These are phyloP conservation scores for Mastacembelus armatus DNA, from an alignment of 2,797 vertebrate species.

Conservation along the genomic window DNA sequence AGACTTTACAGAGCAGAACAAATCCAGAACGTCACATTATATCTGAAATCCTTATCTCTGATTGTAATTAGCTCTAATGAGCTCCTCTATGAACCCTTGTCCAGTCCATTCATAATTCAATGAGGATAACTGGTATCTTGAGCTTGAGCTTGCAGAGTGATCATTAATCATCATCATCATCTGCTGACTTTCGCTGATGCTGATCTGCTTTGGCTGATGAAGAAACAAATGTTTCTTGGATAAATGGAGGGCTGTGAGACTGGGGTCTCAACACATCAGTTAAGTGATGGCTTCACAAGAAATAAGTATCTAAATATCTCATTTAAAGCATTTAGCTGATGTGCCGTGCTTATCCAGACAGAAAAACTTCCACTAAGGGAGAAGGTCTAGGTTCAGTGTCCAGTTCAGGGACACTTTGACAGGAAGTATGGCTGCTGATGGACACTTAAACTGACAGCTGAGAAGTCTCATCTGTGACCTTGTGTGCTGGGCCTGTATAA, in stretches of 20 bases:
- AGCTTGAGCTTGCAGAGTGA: constrained; percentile 13
- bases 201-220: constrained; percentile 27
- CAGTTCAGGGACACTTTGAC: constrained; percentile 27
- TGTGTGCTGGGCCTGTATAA: background rate
- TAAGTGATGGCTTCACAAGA: constrained; percentile 4
- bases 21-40: background rate
- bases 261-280: background rate
- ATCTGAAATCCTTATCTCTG: constrained; percentile 26
- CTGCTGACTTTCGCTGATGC: constrained; percentile 27
- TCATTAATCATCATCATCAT: constrained; percentile 33
- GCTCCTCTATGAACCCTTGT: constrained; percentile 4
- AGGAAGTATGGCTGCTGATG: background rate
- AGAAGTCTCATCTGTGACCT: too few relatives aligned
- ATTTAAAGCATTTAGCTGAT: constrained; percentile 12
- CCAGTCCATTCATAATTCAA: constrained; percentile 35
- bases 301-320: constrained; percentile 31
- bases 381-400: constrained; percentile 5
- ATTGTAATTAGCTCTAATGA: constrained; percentile 40
- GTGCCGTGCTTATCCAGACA: constrained; percentile 21
- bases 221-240: background rate
- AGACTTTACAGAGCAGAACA: background rate
- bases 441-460: constrained; percentile 9
- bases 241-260: background rate
- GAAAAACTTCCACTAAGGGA: constrained; percentile 21
- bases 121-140: constrained; percentile 22